Percentiles rank a stretch among this genome's conserved stretches.
phyloP scores from a whole-genome alignment of 2,888 invertebrate species.

The Willowsia nigromaculata region DNA sequence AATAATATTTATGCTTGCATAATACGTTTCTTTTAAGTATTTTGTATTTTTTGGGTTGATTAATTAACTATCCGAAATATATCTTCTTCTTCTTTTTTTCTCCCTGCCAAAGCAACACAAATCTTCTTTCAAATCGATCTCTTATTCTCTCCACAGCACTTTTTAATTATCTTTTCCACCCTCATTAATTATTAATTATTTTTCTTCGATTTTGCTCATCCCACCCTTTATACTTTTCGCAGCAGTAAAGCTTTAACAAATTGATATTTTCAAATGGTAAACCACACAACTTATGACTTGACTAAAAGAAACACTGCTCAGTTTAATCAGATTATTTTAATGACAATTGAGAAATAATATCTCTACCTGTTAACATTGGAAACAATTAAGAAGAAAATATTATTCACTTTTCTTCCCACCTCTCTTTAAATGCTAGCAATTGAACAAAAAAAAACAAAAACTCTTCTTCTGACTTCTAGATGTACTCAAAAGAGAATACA shows the following conservation, averaged over 20 bases:
- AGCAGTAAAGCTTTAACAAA: constrained; percentile 17
- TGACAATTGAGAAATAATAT: too few relatives aligned
- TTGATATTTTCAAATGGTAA: constrained; percentile 7
- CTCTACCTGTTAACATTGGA: too few relatives aligned
- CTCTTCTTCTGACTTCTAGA: too few relatives aligned
- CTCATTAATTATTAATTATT: neutral
- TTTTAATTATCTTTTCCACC: neutral
- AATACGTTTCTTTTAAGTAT: constrained; percentile 54
- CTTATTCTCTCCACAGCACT: neutral
- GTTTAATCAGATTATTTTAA: too few relatives aligned
- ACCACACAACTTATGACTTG: neutral
- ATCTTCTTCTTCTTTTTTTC: neutral
- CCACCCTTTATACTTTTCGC: neutral
- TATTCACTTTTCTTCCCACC: neutral
- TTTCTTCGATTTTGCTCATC: too few relatives aligned
- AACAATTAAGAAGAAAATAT: too few relatives aligned
- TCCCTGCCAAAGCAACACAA: constrained; percentile 10
- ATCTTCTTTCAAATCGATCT: neutral
- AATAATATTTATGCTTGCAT: constrained; percentile 39
- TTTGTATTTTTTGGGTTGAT: constrained; percentile 28
- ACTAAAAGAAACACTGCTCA: constrained; percentile 2
- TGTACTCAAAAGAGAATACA: too few relatives aligned
- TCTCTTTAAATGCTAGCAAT: constrained; percentile 53
- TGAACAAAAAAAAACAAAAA: constrained; percentile 54
- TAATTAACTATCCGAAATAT: neutral